Conservation (phyloP, 2,888 invertebrate species). For the Cephus pulcher region DNA sequence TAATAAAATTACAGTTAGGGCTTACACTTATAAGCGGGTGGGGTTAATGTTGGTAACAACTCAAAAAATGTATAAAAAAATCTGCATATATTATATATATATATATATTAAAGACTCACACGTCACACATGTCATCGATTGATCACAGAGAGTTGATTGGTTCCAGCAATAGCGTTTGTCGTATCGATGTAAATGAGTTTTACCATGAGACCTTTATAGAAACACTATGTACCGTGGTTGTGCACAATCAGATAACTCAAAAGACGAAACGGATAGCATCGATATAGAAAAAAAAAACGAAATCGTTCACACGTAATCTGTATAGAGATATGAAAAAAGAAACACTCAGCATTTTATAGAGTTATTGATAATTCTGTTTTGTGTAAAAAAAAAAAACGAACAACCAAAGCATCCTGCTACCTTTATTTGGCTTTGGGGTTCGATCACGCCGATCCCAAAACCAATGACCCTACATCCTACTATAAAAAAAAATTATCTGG, state of each 20-base stretch:
- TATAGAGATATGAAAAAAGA: slow-evolving; percentile 10
- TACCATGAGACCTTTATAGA: not conserved
- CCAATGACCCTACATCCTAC: not conserved
- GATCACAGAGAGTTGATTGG: too few species aligned
- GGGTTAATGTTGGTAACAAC: slow-evolving; percentile 42
- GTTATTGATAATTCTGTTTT: slow-evolving; percentile 18
- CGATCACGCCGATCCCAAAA: not conserved
- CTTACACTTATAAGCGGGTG: slow-evolving; percentile 37
- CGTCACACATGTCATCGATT: not conserved
- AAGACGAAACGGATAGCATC: too few species aligned
- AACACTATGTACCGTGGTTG: slow-evolving; percentile 7
- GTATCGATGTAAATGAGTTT: too few species aligned
- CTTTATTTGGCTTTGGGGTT: not conserved
- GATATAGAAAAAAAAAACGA: slow-evolving; percentile 1
- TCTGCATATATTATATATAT: slow-evolving; percentile 25
- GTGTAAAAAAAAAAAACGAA: slow-evolving; percentile 10
- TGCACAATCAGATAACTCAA: not conserved
- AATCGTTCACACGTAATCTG: slow-evolving; percentile 11
- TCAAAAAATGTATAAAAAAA: slow-evolving; percentile 42
- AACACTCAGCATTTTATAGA: slow-evolving; percentile 8
- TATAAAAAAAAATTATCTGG: not conserved
- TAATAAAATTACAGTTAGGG: slow-evolving; percentile 32
- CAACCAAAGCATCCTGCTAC: not conserved
- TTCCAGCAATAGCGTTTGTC: too few species aligned
- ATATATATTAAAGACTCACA: not conserved